Percentiles rank a stretch among this genome's conserved stretches.
phyloP scores from a whole-genome alignment of 2,113 vertebrate species.

The Gymnobelideus leadbeateri region DNA sequence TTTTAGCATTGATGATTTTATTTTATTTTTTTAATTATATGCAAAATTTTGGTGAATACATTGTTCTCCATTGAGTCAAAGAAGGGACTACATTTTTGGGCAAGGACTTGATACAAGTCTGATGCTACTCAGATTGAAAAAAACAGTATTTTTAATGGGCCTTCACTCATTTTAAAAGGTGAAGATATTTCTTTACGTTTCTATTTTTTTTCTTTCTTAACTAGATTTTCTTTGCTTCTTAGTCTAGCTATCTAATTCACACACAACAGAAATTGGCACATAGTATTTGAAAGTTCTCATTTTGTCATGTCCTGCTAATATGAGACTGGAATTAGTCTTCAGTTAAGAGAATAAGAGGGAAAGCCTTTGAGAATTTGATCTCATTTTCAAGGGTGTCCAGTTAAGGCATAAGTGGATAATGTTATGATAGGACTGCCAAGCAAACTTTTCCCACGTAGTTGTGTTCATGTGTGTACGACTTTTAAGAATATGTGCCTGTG shows the following conservation, averaged over 20 bases:
- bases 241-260: constrained; percentile 68
- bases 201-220: constrained; percentile 26
- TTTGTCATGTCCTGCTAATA: constrained; percentile 70
- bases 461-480: constrained; percentile 12
- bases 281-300: constrained; percentile 71
- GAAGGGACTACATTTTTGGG: neutral
- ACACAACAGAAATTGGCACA: constrained; percentile 31
- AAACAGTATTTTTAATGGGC: constrained; percentile 10
- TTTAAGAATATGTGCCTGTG: constrained; percentile 25
- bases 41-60: neutral
- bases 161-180: constrained; percentile 32
- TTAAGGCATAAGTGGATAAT: constrained; percentile 57
- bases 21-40: constrained; percentile 14
- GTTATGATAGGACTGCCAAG: constrained; percentile 49
- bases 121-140: neutral
- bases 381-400: constrained; percentile 69
- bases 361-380: constrained; percentile 61
- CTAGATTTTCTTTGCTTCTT: constrained; percentile 40
- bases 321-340: constrained; percentile 72
- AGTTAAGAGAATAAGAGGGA: constrained; percentile 55
- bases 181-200: constrained; percentile 51
- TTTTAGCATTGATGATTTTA: neutral
- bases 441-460: constrained; percentile 60
- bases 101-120: neutral
- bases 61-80: constrained; percentile 4